Evolutionary conservation across 2,113 vertebrate species (phyloP).

Genomic region (Dermatemys mawii): DNA sequence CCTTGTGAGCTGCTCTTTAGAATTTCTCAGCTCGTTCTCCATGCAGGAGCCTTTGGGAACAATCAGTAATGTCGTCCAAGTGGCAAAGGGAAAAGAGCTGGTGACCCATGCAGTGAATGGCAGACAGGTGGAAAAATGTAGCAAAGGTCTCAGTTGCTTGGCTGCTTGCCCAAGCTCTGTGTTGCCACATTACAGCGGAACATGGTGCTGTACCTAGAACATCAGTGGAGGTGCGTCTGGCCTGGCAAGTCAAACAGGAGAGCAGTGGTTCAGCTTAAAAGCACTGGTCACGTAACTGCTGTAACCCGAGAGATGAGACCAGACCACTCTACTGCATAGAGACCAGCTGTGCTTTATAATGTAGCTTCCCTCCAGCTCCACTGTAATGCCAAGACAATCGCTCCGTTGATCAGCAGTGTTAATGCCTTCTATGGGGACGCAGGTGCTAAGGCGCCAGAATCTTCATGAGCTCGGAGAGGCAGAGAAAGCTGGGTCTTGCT

Average conservation of each 20-base stretch:
- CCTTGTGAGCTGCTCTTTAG: background rate
- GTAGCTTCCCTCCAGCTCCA: background rate
- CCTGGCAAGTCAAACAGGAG: background rate
- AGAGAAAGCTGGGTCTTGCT: background rate
- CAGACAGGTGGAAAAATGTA: background rate
- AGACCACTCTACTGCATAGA: background rate
- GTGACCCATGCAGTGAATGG: background rate
- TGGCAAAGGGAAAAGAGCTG: background rate
- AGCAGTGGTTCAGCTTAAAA: background rate
- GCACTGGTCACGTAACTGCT: background rate
- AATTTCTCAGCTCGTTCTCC: background rate
- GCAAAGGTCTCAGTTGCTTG: background rate
- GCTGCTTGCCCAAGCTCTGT: background rate
- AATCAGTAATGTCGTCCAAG: background rate
- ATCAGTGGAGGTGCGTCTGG: background rate
- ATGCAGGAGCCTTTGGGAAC: background rate
- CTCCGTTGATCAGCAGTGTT: background rate
- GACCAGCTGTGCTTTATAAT: background rate
- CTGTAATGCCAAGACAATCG: background rate
- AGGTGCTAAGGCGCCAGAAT: background rate
- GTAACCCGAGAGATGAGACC: background rate
- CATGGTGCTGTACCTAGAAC: background rate
- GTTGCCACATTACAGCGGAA: fast-evolving
- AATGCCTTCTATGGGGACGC: background rate
- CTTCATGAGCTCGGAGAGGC: background rate